Evolutionary conservation across 2,797 vertebrate genomes (phyloP).

Genomic region (Falco columbarius): DNA sequence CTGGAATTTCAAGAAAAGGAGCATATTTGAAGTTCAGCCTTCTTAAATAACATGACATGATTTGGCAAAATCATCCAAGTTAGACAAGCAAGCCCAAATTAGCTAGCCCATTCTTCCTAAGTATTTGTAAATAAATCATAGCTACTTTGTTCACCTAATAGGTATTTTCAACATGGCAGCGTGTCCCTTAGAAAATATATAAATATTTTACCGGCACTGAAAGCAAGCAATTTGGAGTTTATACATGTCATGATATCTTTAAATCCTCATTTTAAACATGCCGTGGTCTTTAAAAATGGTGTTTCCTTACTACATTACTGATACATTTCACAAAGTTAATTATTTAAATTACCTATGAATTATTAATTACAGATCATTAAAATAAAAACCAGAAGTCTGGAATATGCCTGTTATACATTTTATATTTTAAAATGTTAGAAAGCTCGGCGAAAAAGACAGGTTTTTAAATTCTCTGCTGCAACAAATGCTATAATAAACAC

Average conservation of each 20-base stretch:
- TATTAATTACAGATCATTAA: slow-evolving; percentile 49
- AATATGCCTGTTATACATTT: neutral
- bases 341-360: slow-evolving; percentile 65
- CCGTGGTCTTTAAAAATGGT: neutral
- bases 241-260: neutral
- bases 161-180: slow-evolving; percentile 11
- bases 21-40: slow-evolving; percentile 28
- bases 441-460: neutral
- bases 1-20: neutral
- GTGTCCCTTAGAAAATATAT: neutral
- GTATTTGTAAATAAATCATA: slow-evolving; percentile 29
- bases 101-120: neutral
- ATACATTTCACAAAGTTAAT: slow-evolving; percentile 63
- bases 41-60: slow-evolving; percentile 43
- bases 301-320: slow-evolving; percentile 22
- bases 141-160: slow-evolving; percentile 29
- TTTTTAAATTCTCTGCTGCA: neutral
- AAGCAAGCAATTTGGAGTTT: slow-evolving; percentile 18
- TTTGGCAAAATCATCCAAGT: slow-evolving; percentile 39
- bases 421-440: neutral
- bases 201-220: slow-evolving; percentile 47
- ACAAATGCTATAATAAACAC: neutral
- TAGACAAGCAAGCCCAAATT: neutral
- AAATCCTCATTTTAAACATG: slow-evolving; percentile 22
- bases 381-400: neutral